Conservation (phyloP, 1,140 invertebrate species). For the Drosophila ogumai region DNA sequence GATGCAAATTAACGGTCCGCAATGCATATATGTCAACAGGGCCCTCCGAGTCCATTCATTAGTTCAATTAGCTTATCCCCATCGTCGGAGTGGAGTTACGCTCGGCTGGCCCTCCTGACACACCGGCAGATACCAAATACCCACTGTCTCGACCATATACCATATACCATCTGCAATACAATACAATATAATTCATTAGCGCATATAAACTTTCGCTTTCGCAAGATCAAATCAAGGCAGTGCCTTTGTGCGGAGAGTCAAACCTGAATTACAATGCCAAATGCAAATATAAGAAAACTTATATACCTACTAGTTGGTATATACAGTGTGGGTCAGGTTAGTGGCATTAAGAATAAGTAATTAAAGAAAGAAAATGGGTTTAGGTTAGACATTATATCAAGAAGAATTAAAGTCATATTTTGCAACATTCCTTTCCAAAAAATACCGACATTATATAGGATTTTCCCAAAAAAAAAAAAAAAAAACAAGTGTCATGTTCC, state of each 20-base stretch:
- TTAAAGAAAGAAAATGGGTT: neutral
- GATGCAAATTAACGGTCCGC: constrained; percentile 50
- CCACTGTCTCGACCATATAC: constrained; percentile 1
- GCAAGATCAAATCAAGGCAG: constrained; percentile 79
- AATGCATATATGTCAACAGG: constrained; percentile 63
- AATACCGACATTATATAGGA: too few species aligned
- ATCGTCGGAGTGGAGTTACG: constrained; percentile 19
- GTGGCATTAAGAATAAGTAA: constrained; percentile 1
- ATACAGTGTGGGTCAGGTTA: constrained; percentile 10
- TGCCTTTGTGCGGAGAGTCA: constrained; percentile 45
- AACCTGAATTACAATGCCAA: constrained; percentile 79
- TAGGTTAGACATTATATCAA: too few species aligned
- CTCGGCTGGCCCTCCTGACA: constrained; percentile 33
- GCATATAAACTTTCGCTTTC: constrained; percentile 79
- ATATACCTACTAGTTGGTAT: constrained; percentile 29
- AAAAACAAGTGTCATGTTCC: neutral
- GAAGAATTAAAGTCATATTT: neutral
- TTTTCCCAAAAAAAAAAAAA: neutral
- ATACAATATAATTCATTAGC: constrained; percentile 76
- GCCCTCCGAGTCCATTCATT: constrained; percentile 62
- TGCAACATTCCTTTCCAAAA: neutral
- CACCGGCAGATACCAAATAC: constrained; percentile 18
- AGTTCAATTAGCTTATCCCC: constrained; percentile 69
- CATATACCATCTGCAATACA: constrained; percentile 43
- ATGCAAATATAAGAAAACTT: constrained; percentile 69